Percentiles rank a stretch among this genome's conserved stretches.
These are phyloP conservation scores for Cyanoderma ruficeps DNA, from an alignment of 2,113 vertebrate species.

Conservation along the genomic window DNA sequence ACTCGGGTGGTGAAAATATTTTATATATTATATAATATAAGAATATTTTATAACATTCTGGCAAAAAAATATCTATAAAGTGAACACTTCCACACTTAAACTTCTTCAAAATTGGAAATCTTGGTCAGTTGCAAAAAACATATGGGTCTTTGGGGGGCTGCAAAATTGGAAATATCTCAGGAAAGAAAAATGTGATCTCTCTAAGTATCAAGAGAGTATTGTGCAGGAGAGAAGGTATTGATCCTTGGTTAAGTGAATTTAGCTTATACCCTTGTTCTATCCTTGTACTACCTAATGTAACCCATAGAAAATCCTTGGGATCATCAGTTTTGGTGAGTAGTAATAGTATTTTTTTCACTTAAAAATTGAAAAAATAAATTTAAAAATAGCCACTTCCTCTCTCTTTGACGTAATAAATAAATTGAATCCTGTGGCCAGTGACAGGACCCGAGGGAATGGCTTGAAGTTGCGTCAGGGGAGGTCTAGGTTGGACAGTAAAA, in stretches of 20 bases:
- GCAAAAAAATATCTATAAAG: neutral
- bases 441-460: neutral
- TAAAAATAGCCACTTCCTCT: neutral
- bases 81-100: neutral
- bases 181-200: neutral
- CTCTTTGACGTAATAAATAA: neutral
- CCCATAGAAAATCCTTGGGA: neutral
- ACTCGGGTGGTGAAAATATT: neutral
- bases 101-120: neutral
- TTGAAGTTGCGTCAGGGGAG: neutral
- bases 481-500: neutral
- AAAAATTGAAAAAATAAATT: neutral
- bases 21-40: too few species aligned
- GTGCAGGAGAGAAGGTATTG: neutral
- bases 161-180: neutral
- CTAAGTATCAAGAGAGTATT: neutral
- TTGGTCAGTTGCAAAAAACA: neutral
- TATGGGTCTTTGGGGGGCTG: neutral
- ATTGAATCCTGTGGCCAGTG: neutral
- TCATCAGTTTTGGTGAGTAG: neutral
- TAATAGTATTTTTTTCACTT: neutral
- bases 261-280: neutral
- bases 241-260: conserved; percentile 2
- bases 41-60: conserved; percentile 7
- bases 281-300: neutral